Percentiles rank a stretch among this genome's conserved stretches.
Conservation (phyloP, 2,797 vertebrate genomes). For the Carapus acus region DNA sequence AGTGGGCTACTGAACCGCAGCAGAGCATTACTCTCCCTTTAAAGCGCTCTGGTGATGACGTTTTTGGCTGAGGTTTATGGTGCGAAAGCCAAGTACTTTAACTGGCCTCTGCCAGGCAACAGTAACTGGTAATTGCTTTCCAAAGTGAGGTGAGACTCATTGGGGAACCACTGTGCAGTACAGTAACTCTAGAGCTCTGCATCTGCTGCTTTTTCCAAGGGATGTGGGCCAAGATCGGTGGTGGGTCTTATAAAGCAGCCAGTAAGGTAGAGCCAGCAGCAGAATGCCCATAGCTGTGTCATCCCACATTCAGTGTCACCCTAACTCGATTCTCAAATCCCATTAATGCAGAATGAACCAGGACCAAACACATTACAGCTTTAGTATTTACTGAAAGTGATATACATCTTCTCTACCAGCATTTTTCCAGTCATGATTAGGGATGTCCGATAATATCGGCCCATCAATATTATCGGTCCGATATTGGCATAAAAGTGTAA, state of each 20-base stretch:
- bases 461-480: no score
- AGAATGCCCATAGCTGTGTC: not conserved
- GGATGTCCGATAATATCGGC: no score
- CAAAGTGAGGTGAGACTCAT: conserved; percentile 24
- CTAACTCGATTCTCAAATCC: no score
- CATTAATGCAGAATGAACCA: no score
- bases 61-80: conserved; percentile 18
- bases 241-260: conserved; percentile 12
- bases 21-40: conserved; percentile 15
- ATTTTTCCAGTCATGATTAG: no score
- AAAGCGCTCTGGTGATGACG: conserved; percentile 16
- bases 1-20: conserved; percentile 7
- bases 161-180: no score
- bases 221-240: not conserved
- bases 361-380: no score
- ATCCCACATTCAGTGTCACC: no score
- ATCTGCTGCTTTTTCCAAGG: conserved; percentile 25
- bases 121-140: conserved; percentile 27
- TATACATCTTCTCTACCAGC: no score
- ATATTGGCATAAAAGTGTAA: no score
- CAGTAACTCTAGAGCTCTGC: conserved; percentile 7
- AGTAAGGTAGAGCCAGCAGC: conserved; percentile 5
- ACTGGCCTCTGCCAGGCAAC: conserved; percentile 27
- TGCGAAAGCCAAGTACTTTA: conserved; percentile 27
- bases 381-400: no score